Conservation (phyloP, 2,113 vertebrate species). For the Xenopus laevis region DNA sequence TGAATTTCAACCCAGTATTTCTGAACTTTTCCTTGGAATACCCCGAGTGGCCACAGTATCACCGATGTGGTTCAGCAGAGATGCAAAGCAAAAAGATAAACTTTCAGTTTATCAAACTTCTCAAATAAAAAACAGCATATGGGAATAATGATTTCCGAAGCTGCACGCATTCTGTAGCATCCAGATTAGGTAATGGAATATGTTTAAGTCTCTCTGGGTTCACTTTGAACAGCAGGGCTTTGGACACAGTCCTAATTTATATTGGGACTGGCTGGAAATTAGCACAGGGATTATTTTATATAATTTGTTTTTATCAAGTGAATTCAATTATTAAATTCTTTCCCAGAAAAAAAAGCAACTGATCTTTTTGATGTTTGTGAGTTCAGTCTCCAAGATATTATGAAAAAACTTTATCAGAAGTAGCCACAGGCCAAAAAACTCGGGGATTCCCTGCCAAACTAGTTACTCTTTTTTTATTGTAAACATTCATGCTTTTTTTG, state of each 20-base stretch:
- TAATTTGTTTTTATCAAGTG: no score
- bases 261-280: background rate
- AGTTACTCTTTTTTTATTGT: no score
- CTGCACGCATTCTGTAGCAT: conserved; percentile 13
- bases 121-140: conserved; percentile 27
- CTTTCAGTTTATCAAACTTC: conserved; percentile 30
- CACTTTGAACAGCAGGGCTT: conserved; percentile 10
- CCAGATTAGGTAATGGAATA: conserved; percentile 28
- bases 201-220: conserved; percentile 12
- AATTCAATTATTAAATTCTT: no score
- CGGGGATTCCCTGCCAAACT: no score
- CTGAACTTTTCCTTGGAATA: background rate
- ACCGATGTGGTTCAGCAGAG: conserved; percentile 6
- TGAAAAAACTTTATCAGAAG: no score
- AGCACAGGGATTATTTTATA: no score
- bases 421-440: no score
- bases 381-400: no score
- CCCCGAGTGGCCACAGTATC: conserved; percentile 20
- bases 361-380: no score
- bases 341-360: no score
- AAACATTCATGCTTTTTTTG: no score
- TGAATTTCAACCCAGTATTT: conserved; percentile 17
- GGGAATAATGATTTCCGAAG: conserved; percentile 26
- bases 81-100: conserved; percentile 31
- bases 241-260: conserved; percentile 2